phyloP scores from a whole-genome alignment of 2,113 vertebrate species.

The Brachyhypopomus gauderio region DNA sequence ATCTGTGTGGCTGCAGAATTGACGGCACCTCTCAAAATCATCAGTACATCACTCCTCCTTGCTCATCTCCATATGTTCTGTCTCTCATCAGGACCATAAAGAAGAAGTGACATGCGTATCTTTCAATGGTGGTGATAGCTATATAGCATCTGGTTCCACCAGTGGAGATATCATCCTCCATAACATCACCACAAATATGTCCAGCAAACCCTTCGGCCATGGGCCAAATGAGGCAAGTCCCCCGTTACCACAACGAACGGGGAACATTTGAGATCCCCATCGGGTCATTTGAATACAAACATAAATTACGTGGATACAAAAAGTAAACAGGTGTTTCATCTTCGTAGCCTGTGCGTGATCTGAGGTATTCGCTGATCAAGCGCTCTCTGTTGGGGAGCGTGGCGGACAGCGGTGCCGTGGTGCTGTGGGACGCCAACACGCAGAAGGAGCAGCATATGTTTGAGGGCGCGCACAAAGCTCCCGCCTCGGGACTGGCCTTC shows the following conservation, averaged over 20 bases:
- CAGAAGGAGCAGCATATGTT: constrained; percentile 88
- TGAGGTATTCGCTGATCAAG: constrained; percentile 87
- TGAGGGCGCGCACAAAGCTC: constrained; percentile 88
- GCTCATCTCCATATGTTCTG: not conserved
- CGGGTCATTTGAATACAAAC: not conserved
- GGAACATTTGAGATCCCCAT: not conserved
- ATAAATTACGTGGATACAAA: not conserved
- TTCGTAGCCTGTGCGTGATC: constrained; percentile 86
- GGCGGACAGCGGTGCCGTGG: constrained; percentile 88
- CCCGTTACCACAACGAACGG: not conserved
- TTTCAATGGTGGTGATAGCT: constrained; percentile 91
- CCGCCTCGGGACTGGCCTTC: constrained; percentile 89
- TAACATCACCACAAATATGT: constrained; percentile 91
- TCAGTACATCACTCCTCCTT: not conserved
- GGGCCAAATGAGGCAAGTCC: constrained; percentile 83
- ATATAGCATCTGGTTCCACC: constrained; percentile 89
- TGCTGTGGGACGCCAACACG: constrained; percentile 92
- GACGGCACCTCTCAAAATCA: not conserved
- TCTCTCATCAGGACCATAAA: constrained; percentile 84
- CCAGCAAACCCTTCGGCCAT: constrained; percentile 89
- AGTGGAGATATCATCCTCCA: constrained; percentile 94
- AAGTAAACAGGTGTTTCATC: constrained; percentile 18
- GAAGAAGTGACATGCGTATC: constrained; percentile 88
- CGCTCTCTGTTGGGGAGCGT: constrained; percentile 90
- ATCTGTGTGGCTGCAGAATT: not conserved